These are phyloP conservation scores for Rhagoletis pomonella DNA, from an alignment of 1,140 invertebrate genomes.

Conservation along the genomic window DNA sequence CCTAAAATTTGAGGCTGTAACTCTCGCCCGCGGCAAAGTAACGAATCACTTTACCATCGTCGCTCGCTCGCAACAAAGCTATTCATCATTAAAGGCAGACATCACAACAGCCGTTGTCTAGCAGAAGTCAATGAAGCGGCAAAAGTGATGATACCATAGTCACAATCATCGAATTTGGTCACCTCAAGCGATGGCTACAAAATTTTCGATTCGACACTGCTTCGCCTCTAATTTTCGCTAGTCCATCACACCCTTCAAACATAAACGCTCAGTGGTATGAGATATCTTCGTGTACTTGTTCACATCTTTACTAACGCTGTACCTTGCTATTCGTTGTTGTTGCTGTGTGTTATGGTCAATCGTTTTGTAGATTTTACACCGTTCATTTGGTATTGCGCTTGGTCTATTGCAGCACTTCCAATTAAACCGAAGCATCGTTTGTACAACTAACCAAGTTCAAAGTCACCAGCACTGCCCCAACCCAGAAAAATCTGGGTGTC, in stretches of 20 bases:
- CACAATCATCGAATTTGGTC: not conserved
- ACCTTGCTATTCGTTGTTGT: not conserved
- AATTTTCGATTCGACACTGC: too few relatives aligned
- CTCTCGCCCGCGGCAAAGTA: not conserved
- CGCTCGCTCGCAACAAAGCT: not conserved
- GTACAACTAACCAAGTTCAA: too few relatives aligned
- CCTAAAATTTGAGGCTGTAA: not conserved
- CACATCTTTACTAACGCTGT: not conserved
- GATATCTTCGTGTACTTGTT: not conserved
- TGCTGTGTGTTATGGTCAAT: not conserved
- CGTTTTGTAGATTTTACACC: not conserved
- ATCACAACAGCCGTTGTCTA: not conserved
- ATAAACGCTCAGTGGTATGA: not conserved
- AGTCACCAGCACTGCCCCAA: too few relatives aligned
- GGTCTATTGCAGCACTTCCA: too few relatives aligned
- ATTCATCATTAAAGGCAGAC: constrained; percentile 35
- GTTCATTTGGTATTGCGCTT: not conserved
- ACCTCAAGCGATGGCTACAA: not conserved
- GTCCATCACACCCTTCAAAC: not conserved
- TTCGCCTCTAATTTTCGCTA: not conserved
- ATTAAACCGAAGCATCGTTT: too few relatives aligned
- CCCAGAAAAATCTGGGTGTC: too few relatives aligned
- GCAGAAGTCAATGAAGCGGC: not conserved
- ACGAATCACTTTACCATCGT: not conserved
- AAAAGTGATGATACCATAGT: not conserved